Conservation (phyloP, 1,140 invertebrate genomes). For the Halictus rubicundus region DNA sequence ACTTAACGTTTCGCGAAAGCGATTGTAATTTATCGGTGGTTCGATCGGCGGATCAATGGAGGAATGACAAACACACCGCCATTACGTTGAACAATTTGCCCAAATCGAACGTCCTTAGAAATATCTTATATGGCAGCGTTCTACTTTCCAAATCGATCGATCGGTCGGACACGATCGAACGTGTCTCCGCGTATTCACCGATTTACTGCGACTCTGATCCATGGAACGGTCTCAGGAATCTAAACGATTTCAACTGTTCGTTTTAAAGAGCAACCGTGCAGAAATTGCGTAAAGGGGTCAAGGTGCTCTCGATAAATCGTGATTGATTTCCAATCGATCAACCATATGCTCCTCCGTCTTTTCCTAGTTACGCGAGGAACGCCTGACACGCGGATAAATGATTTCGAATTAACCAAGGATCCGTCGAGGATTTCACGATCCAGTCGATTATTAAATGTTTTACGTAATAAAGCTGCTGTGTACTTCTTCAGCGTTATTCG, state of each 20-base stretch:
- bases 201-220: neutral
- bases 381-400: neutral
- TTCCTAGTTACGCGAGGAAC: neutral
- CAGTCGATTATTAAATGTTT: neutral
- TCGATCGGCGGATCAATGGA: neutral
- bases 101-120: neutral
- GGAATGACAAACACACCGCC: neutral
- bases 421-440: no score
- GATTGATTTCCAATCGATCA: neutral
- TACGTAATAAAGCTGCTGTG: neutral
- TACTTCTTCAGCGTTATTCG: neutral
- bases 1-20: neutral
- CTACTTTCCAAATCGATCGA: conserved; percentile 55
- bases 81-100: neutral
- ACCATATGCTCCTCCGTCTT: no score
- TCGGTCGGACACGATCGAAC: neutral
- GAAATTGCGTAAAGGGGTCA: conserved; percentile 20
- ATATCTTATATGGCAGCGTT: conserved; percentile 24
- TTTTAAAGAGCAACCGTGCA: conserved; percentile 8
- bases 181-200: neutral
- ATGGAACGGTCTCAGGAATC: conserved; percentile 4
- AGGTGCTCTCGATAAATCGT: neutral
- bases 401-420: no score
- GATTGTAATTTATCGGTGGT: neutral
- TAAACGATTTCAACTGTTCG: neutral